Evolutionary conservation across 1,140 invertebrate genomes (phyloP), one percentile per base, ranked within the genome.

Genomic region (Scaptomyza montana): DNA sequence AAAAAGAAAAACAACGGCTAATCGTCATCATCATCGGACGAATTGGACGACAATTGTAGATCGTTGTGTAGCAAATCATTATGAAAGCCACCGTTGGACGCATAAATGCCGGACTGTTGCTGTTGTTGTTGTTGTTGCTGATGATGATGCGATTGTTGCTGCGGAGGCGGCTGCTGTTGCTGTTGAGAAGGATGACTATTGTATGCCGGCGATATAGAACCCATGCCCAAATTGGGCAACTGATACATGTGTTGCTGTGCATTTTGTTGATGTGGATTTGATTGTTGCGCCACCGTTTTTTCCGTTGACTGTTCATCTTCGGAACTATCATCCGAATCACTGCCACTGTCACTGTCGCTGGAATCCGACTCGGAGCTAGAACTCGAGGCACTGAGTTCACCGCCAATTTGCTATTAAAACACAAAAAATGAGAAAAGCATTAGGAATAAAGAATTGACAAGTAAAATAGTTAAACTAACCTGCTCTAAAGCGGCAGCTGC

Each of bases 41-140:
- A 92, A 77, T 92, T 91, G 45, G 91, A 92, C 46, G 91, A 96
- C 68, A 96, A 92, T 85, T 95, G 94, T 74, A 96, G 92, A 93
- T 96, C 95, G 77, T 95, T 95, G 86, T 94, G 94, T 47, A 95
- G 91, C 73, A 95, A 92, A 92, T 93, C 93, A 81, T 93, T 92
- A 61, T 93, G 93, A 92, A 94, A 93, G 8, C 92, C 89, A 59
- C 93, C 89, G 49, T 92, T 86, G 57, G 92, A 79, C 86, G 82
- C 84, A 78, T 78, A 86, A 63, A 73, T 82, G 64, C 84, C 82
- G 59, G 82, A 81, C 63, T 80, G 81, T 53, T 80, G 77, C n/a
- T 75, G 62, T 39, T 59, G 90, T 36, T 25, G 21, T 4, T 25
- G 21, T 4, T 25, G 21, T 4, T 25, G 21, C 21, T 54, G 90